A percentile compares a stretch with the other conserved stretches of the same genome.
Evolutionary conservation across 2,113 vertebrate genomes (phyloP).

Genomic region (Saiga tatarica): DNA sequence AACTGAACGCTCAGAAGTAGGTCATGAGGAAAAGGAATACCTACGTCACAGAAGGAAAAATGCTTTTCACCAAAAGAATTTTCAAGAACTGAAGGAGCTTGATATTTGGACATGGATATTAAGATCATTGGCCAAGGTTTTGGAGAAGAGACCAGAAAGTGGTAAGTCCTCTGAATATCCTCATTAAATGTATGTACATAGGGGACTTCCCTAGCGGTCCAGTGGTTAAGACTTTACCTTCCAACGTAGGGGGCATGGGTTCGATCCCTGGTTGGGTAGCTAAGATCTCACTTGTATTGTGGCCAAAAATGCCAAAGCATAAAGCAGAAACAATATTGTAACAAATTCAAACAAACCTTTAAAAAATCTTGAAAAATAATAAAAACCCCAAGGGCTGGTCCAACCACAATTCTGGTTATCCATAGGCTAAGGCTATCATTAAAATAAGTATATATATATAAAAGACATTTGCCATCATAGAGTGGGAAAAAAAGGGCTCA

Average conservation of each 20-base stretch:
- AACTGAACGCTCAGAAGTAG: neutral
- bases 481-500: neutral
- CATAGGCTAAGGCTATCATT: neutral
- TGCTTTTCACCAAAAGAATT: neutral
- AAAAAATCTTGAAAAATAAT: neutral
- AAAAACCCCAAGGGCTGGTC: neutral
- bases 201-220: neutral
- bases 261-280: neutral
- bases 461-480: neutral
- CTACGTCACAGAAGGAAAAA: neutral
- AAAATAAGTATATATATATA: neutral
- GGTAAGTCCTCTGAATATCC: neutral
- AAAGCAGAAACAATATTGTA: neutral
- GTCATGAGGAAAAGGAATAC: neutral
- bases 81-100: neutral
- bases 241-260: rapidly evolving
- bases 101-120: neutral
- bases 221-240: neutral
- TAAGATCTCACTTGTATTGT: neutral
- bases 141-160: neutral
- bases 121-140: neutral
- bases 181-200: neutral
- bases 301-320: neutral
- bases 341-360: neutral
- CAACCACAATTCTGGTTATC: neutral